These are phyloP conservation scores for Echiichthys vipera DNA, from an alignment of 2,797 vertebrate species.

Conservation along the genomic window DNA sequence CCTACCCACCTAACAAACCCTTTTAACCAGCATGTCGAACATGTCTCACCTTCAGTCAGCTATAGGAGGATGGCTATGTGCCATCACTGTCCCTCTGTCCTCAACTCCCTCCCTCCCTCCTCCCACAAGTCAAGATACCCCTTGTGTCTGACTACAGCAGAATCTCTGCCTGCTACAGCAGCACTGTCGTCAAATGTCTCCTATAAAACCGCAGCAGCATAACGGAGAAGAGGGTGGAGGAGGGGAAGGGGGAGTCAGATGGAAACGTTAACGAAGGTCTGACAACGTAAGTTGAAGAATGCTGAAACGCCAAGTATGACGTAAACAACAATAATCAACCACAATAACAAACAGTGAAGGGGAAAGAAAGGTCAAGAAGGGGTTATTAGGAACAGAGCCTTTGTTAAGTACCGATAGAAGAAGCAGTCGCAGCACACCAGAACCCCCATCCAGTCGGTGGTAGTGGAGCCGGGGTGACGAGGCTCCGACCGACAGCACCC, in stretches of 20 bases:
- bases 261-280: constrained; percentile 16
- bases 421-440: constrained; percentile 90
- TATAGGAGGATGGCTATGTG: constrained; percentile 39
- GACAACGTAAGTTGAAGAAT: constrained; percentile 1
- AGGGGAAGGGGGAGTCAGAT: background rate
- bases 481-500: constrained; percentile 47
- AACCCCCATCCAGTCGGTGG: constrained; percentile 84
- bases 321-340: constrained; percentile 1
- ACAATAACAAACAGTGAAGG: constrained; percentile 22
- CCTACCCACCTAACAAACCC: constrained; percentile 18
- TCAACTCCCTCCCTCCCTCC: constrained; percentile 21
- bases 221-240: constrained; percentile 47
- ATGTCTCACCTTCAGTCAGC: constrained; percentile 7
- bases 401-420: constrained; percentile 87
- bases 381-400: constrained; percentile 1
- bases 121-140: constrained; percentile 58
- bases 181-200: constrained; percentile 78
- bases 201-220: constrained; percentile 63
- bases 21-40: constrained; percentile 24
- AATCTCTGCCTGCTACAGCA: constrained; percentile 72
- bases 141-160: constrained; percentile 69
- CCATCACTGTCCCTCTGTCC: constrained; percentile 47
- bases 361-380: constrained; percentile 15
- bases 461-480: constrained; percentile 53
- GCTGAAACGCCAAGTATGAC: background rate